Evolutionary conservation across 2,797 vertebrate genomes (phyloP).

Genomic region (Mastacembelus armatus): DNA sequence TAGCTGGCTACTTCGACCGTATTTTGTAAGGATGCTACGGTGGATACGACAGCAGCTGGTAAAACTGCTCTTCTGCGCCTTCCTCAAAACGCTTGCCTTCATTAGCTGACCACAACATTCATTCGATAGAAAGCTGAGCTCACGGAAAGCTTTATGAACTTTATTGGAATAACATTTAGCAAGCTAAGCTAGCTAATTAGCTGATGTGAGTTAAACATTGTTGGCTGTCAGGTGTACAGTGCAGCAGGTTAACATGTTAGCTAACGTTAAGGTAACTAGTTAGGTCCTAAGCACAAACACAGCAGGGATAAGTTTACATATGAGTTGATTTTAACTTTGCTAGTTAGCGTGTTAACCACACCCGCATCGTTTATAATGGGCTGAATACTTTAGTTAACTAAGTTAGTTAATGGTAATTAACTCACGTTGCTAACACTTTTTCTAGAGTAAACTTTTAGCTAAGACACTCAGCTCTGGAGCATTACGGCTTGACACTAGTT

Average conservation of each 20-base stretch:
- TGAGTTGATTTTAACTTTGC: constrained; percentile 1
- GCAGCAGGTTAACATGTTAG: constrained; percentile 49
- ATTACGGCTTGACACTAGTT: no score
- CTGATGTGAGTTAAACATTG: constrained; percentile 31
- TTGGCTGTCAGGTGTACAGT: constrained; percentile 62
- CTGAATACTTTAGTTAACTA: constrained; percentile 5
- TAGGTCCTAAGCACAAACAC: background rate
- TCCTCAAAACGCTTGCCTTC: background rate
- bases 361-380: background rate
- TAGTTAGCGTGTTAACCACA: background rate
- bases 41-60: constrained; percentile 98
- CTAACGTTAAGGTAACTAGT: constrained; percentile 15
- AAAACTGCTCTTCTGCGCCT: constrained; percentile 39
- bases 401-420: constrained; percentile 15
- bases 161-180: constrained; percentile 29
- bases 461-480: background rate
- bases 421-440: no score
- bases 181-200: constrained; percentile 42
- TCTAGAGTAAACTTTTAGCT: no score
- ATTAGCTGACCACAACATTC: background rate
- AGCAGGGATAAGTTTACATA: background rate
- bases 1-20: constrained; percentile 61
- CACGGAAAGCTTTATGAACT: constrained; percentile 30
- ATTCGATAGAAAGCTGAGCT: no score
- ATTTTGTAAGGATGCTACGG: constrained; percentile 88